Evolutionary conservation across 2,113 vertebrate genomes (phyloP).

Genomic region (Engraulis encrasicolus): DNA sequence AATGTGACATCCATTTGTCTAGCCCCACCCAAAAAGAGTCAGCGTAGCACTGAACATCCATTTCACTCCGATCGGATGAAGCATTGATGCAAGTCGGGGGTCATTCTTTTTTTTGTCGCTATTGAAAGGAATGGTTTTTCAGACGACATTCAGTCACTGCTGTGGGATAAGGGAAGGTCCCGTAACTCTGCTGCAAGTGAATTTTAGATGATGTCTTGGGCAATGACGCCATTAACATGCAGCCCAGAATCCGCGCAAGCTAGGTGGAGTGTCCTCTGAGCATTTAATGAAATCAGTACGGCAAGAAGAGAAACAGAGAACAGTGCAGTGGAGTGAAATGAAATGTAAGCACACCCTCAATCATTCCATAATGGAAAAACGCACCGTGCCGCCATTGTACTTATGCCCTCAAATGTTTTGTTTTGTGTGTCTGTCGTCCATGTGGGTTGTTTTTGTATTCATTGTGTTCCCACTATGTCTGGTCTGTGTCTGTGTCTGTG

Average conservation of each 20-base stretch:
- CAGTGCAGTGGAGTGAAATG: too few species aligned
- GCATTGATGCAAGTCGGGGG: background rate
- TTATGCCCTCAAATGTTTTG: background rate
- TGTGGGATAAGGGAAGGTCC: background rate
- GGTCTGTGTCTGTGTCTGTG: background rate
- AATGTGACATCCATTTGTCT: background rate
- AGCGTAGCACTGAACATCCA: background rate
- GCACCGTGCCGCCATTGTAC: background rate
- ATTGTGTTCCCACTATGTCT: background rate
- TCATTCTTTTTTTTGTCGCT: background rate
- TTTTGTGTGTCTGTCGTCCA: background rate
- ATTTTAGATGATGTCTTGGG: constrained; percentile 2
- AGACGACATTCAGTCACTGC: background rate
- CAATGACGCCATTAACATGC: constrained; percentile 1
- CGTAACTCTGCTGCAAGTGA: background rate
- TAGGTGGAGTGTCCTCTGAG: background rate
- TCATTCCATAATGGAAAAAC: background rate
- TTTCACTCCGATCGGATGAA: background rate
- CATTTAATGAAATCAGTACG: background rate
- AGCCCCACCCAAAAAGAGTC: background rate
- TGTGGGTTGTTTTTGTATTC: background rate
- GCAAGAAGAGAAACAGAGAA: background rate
- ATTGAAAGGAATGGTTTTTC: too few species aligned
- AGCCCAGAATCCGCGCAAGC: background rate
- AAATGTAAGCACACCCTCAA: constrained; percentile 11